Percentiles rank a stretch among this genome's conserved stretches.
Conservation (phyloP, 2,888 invertebrate genomes). For the Diplolepis rosae region DNA sequence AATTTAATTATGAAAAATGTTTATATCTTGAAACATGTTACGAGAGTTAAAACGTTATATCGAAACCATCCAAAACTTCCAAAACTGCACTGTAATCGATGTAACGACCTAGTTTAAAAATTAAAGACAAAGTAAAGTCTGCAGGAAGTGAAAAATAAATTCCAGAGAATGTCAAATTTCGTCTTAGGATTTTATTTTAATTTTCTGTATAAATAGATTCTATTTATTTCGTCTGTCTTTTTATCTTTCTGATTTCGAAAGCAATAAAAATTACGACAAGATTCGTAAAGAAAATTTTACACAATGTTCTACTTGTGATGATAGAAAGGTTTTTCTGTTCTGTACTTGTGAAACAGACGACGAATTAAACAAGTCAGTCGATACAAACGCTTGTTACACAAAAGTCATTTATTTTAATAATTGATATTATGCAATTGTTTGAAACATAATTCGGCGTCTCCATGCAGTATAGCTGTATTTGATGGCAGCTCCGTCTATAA, state of each 20-base stretch:
- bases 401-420: background rate
- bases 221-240: background rate
- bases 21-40: conserved; percentile 14
- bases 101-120: background rate
- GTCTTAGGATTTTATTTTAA: background rate
- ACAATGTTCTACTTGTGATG: background rate
- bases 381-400: background rate
- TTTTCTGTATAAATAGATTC: background rate
- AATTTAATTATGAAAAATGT: conserved; percentile 18
- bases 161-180: background rate
- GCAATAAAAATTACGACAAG: background rate
- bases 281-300: background rate
- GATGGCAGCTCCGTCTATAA: too few species aligned
- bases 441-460: background rate
- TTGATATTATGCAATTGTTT: background rate
- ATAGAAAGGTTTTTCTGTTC: background rate
- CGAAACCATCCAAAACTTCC: conserved; percentile 25
- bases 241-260: background rate
- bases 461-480: too few species aligned
- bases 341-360: background rate
- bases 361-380: background rate
- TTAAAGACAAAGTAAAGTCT: background rate
- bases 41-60: conserved; percentile 24
- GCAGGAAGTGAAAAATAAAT: conserved; percentile 1
- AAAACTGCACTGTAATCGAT: background rate